phyloP scores from a whole-genome alignment of 2,797 vertebrate genomes.

The Pantherophis alleghaniensis region DNA sequence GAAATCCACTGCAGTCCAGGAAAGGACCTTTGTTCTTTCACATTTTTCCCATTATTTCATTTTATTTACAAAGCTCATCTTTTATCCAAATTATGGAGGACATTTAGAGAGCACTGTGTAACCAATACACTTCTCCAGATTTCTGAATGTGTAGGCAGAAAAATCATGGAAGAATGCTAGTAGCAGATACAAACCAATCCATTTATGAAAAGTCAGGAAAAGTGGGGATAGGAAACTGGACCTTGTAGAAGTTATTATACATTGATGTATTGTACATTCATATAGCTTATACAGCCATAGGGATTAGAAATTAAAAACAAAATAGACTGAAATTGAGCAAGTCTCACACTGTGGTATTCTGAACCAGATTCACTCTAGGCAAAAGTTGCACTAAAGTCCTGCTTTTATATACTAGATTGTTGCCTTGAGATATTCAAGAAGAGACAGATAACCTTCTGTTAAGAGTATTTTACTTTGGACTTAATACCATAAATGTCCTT shows the following conservation, averaged over 20 bases:
- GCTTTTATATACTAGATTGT: not conserved
- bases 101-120: too few species aligned
- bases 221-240: not conserved
- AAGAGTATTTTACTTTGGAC: not conserved
- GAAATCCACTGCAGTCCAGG: not conserved
- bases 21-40: not conserved
- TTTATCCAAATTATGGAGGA: not conserved
- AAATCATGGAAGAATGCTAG: too few species aligned
- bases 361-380: not conserved
- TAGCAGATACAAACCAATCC: not conserved
- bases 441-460: not conserved
- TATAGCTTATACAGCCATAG: not conserved
- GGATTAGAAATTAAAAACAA: not conserved
- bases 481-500: not conserved
- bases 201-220: not conserved
- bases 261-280: not conserved
- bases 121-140: not conserved
- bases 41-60: not conserved
- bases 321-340: not conserved
- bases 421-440: not conserved
- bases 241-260: not conserved
- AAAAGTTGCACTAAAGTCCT: not conserved
- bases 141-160: not conserved
- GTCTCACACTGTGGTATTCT: not conserved
- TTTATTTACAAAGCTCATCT: not conserved